Conservation (phyloP, 2,888 invertebrate genomes). For the Argyresthia albistria region DNA sequence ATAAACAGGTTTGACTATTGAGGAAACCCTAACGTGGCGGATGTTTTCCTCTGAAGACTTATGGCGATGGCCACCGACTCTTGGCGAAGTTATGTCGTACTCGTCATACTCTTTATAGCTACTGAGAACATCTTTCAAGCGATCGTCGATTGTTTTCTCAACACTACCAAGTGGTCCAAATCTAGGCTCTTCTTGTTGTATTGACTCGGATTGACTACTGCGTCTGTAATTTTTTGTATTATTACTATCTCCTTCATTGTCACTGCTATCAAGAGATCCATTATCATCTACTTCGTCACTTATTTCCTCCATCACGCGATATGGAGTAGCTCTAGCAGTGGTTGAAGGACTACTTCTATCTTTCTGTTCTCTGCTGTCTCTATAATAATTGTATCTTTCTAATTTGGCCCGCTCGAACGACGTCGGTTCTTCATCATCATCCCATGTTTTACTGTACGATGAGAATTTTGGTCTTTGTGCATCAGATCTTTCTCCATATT, state of each 20-base stretch:
- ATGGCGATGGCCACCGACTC: background rate
- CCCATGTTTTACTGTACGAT: background rate
- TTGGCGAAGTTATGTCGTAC: constrained; percentile 8
- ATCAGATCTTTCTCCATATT: background rate
- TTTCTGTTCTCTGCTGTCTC: background rate
- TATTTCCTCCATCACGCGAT: background rate
- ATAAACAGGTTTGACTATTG: too few relatives aligned
- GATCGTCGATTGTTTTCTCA: constrained; percentile 7
- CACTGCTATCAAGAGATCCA: too few relatives aligned
- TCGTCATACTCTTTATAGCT: constrained; percentile 8
- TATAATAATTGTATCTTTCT: background rate
- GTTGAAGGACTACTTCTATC: background rate
- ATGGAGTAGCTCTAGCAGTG: background rate
- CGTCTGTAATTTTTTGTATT: too few relatives aligned
- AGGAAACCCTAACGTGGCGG: too few relatives aligned
- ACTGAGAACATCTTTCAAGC: constrained; percentile 8
- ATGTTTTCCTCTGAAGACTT: background rate
- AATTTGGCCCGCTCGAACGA: background rate
- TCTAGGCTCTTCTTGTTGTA: background rate
- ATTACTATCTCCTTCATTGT: too few relatives aligned
- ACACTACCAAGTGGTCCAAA: background rate
- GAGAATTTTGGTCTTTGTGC: background rate
- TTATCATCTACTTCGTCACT: background rate
- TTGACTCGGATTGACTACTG: too few relatives aligned
- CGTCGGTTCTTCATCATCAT: too few relatives aligned